A percentile compares a stretch with the other conserved stretches of the same genome.
Conservation (phyloP, 2,797 vertebrate genomes). For the Odontamblyopus lacepedii region DNA sequence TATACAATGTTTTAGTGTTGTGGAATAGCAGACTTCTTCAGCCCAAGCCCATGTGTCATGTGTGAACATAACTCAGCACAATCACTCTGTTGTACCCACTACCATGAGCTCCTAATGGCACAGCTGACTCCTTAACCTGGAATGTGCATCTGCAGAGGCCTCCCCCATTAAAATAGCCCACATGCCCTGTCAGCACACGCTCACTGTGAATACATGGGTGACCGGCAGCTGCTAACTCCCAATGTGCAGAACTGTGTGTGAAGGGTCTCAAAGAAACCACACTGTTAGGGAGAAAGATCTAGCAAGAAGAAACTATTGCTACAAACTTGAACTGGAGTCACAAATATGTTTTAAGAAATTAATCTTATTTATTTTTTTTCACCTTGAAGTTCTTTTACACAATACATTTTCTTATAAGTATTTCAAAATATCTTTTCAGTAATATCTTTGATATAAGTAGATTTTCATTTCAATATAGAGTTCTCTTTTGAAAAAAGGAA, state of each 20-base stretch:
- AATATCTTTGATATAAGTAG: slow-evolving; percentile 75
- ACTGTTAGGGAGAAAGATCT: not conserved
- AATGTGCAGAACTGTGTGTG: slow-evolving; percentile 14
- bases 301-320: slow-evolving; percentile 15
- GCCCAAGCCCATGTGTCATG: slow-evolving; percentile 19
- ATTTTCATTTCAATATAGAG: slow-evolving; percentile 74
- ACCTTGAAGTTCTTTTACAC: slow-evolving; percentile 58
- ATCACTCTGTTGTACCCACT: slow-evolving; percentile 44
- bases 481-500: slow-evolving; percentile 61
- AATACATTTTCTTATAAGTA: slow-evolving; percentile 74
- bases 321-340: slow-evolving; percentile 61
- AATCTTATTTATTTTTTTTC: slow-evolving; percentile 46
- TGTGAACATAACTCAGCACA: slow-evolving; percentile 53
- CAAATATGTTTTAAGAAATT: slow-evolving; percentile 70
- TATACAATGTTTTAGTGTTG: not conserved
- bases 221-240: slow-evolving; percentile 74
- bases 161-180: slow-evolving; percentile 76
- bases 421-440: slow-evolving; percentile 81
- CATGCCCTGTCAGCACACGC: slow-evolving; percentile 73
- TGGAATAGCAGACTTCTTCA: not conserved
- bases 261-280: not conserved
- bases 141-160: slow-evolving; percentile 64
- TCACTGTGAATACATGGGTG: slow-evolving; percentile 29
- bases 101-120: slow-evolving; percentile 47
- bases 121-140: slow-evolving; percentile 72